Evolutionary conservation across 2,888 invertebrate genomes (phyloP).

Genomic region (Perdita meconis): DNA sequence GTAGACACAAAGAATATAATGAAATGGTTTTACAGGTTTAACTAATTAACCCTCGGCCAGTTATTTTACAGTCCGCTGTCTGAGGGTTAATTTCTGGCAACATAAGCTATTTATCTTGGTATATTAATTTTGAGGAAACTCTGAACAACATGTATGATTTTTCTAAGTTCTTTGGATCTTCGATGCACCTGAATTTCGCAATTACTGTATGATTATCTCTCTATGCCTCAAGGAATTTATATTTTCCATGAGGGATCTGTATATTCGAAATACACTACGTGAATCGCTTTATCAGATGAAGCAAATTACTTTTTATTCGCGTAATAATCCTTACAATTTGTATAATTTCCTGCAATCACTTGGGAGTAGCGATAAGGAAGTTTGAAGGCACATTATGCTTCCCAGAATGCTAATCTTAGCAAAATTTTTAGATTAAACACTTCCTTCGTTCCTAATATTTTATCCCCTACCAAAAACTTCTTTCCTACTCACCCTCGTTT

Average conservation of each 20-base stretch:
- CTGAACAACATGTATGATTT: not conserved
- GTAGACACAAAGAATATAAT: not conserved
- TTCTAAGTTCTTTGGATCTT: not conserved
- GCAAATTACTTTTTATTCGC: conserved; percentile 7
- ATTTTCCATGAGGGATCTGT: conserved; percentile 4
- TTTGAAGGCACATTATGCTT: not conserved
- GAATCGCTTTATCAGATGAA: not conserved
- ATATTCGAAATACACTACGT: no score
- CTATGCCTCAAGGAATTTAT: no score
- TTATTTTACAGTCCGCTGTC: no score
- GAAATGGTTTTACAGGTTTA: not conserved
- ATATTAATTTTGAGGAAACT: not conserved
- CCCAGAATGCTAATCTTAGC: no score
- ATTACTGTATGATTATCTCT: no score
- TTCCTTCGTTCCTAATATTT: no score
- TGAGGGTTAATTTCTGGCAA: no score
- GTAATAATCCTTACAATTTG: conserved; percentile 10
- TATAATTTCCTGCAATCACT: not conserved
- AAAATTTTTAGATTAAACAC: no score
- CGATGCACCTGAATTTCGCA: no score
- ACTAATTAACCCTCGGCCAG: no score
- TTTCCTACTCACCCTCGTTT: no score
- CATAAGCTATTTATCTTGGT: not conserved
- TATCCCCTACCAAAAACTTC: no score
- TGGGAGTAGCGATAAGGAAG: conserved; percentile 5